Percentiles rank a stretch among this genome's conserved stretches.
These are phyloP conservation scores for Notiomystis cincta DNA, from an alignment of 2,113 vertebrate genomes.

Conservation along the genomic window DNA sequence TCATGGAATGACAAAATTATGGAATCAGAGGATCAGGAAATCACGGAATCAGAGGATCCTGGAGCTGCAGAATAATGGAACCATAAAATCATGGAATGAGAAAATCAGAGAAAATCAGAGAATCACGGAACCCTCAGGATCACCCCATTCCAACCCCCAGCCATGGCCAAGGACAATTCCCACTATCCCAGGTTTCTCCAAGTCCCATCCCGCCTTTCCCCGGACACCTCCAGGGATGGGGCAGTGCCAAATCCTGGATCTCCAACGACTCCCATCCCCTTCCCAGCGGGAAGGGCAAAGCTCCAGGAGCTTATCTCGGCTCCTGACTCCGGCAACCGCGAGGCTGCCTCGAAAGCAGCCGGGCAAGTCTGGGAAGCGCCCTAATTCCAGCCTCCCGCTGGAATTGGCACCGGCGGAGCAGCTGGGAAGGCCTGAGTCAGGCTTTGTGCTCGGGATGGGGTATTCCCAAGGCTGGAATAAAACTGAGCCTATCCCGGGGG, in stretches of 20 bases:
- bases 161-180: neutral
- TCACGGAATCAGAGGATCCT: neutral
- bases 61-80: rapidly evolving
- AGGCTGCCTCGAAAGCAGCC: slow-evolving; percentile 19
- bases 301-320: neutral
- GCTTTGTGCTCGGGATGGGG: neutral
- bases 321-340: neutral
- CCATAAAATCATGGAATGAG: neutral
- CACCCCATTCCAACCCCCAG: neutral
- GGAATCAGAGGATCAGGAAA: neutral
- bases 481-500: neutral
- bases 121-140: neutral
- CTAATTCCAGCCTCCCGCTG: neutral
- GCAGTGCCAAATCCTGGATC: rapidly evolving
- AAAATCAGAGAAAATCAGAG: neutral
- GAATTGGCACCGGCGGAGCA: neutral
- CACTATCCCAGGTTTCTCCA: neutral
- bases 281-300: neutral
- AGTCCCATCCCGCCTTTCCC: neutral
- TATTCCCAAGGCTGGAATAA: neutral
- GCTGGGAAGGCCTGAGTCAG: neutral
- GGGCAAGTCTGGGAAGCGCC: neutral
- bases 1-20: rapidly evolving
- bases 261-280: neutral
- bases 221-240: neutral